Conservation (phyloP, 2,113 vertebrate species). For the Nothoprocta pentlandii region DNA sequence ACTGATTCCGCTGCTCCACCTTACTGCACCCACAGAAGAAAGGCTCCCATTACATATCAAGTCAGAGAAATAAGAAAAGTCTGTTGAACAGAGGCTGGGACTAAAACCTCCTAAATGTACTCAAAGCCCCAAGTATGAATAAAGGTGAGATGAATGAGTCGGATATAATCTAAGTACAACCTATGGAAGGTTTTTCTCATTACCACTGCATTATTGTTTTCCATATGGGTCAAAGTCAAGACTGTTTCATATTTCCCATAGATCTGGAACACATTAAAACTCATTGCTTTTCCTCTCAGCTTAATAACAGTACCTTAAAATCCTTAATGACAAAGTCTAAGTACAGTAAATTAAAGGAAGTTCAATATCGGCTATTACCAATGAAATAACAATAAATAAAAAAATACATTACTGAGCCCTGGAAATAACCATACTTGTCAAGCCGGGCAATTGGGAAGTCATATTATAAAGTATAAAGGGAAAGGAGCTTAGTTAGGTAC, state of each 20-base stretch:
- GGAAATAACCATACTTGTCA: neutral
- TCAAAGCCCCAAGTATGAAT: neutral
- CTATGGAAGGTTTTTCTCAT: neutral
- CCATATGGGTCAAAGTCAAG: neutral
- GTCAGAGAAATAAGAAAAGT: neutral
- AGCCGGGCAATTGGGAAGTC: neutral
- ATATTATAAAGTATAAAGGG: neutral
- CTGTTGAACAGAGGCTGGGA: neutral
- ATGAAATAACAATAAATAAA: conserved; percentile 37
- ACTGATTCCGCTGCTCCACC: neutral
- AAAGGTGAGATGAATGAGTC: neutral
- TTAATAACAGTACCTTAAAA: conserved; percentile 37
- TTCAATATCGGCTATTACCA: conserved; percentile 33
- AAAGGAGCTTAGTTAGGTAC: neutral
- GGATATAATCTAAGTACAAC: neutral
- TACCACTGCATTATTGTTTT: neutral
- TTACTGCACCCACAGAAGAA: neutral
- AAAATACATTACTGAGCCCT: neutral
- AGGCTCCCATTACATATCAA: neutral
- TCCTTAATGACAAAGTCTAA: neutral
- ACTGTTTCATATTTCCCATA: neutral
- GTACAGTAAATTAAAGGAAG: conserved; percentile 25
- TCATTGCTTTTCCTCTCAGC: neutral
- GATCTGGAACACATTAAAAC: neutral
- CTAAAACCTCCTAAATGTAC: neutral